Evolutionary conservation across 2,888 invertebrate genomes (phyloP).

Genomic region (Pheosia gnoma): DNA sequence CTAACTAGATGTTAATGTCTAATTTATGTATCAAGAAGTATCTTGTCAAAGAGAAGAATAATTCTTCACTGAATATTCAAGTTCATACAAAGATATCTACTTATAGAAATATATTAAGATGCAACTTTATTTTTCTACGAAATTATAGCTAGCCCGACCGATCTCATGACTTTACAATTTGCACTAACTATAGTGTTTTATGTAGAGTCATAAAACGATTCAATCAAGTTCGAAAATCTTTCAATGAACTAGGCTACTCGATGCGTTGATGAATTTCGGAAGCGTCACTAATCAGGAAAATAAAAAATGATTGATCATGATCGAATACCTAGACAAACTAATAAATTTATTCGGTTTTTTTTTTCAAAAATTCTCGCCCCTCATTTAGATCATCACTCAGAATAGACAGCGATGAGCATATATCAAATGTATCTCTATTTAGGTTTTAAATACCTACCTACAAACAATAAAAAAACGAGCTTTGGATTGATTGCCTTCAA

Average conservation of each 20-base stretch:
- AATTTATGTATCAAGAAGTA: conserved; percentile 1
- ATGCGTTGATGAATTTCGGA: conserved; percentile 6
- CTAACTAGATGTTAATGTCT: background rate
- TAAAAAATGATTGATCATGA: conserved; percentile 3
- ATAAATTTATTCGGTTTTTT: background rate
- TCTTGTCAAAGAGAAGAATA: background rate
- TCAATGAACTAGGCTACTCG: background rate
- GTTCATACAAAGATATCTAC: background rate
- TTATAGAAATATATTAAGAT: background rate
- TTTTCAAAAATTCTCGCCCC: no score
- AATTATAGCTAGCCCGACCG: background rate
- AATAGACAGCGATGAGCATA: no score
- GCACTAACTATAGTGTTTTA: background rate
- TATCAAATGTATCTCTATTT: no score
- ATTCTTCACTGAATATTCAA: background rate
- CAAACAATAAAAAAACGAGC: no score
- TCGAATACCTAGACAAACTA: background rate
- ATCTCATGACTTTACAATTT: background rate
- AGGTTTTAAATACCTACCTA: no score
- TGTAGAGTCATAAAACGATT: conserved; percentile 1
- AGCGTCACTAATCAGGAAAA: conserved; percentile 5
- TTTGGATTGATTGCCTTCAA: no score
- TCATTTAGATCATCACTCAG: no score
- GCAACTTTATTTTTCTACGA: background rate
- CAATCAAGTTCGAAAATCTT: background rate